A percentile compares a stretch with the other conserved stretches of the same genome.
Evolutionary conservation across 2,797 vertebrate genomes (phyloP).

Genomic region (Danionella dracula): DNA sequence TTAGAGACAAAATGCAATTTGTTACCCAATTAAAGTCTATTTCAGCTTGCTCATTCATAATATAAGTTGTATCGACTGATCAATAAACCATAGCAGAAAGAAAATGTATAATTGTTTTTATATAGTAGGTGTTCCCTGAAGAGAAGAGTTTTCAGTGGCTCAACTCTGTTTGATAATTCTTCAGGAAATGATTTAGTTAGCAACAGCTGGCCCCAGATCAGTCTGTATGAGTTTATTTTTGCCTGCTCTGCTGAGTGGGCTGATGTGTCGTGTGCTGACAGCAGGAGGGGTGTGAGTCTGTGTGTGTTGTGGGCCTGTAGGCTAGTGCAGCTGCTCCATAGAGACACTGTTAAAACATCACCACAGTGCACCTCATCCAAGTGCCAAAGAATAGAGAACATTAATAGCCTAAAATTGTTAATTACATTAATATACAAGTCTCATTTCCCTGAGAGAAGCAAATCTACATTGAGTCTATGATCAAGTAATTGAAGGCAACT

Average conservation of each 20-base stretch:
- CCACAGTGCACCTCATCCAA: slow-evolving; percentile 5
- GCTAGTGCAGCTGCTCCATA: slow-evolving; percentile 63
- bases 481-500: slow-evolving; percentile 62
- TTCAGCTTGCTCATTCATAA: no score
- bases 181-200: neutral
- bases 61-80: no score
- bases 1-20: no score
- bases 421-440: neutral
- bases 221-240: slow-evolving; percentile 29
- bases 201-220: slow-evolving; percentile 32
- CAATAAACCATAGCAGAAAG: no score
- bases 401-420: neutral
- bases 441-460: slow-evolving; percentile 28
- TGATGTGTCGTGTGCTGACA: slow-evolving; percentile 63
- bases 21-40: no score
- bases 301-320: slow-evolving; percentile 48
- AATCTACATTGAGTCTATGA: slow-evolving; percentile 60
- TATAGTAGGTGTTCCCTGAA: no score
- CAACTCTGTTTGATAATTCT: no score
- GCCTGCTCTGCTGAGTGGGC: slow-evolving; percentile 46
- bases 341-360: slow-evolving; percentile 38
- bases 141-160: no score
- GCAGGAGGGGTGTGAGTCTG: slow-evolving; percentile 44
- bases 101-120: no score
- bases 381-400: neutral